Base-by-base conservation (phyloP, 2,888 invertebrate species). In the Calephelis perditalis region DNA sequence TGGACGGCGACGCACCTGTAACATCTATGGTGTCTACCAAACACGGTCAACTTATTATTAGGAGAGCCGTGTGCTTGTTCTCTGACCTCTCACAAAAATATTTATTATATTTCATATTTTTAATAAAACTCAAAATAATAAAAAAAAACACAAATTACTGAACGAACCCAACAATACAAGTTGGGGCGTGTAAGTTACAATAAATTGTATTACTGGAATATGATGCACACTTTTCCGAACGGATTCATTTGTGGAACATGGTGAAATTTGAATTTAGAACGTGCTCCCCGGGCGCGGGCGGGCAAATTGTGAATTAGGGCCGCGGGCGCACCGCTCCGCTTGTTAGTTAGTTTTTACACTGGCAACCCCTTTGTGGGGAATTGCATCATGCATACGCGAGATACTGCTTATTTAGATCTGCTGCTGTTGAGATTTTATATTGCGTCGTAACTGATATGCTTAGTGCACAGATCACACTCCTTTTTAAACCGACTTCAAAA, bases 261-360 rank as follows among this genome's bases (percentile, higher is more conserved):
- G 75, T 75, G 75, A 76, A 84, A 84, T 86, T 86, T 86, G 80
- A 86, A 86, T 86, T 85, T 59, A 59, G 59, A 59, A 55, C 55
- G 79, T 75, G 78, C 74, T 82, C 81, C 78, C 82, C 75, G 79
- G 77, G 78, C 78, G 78, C 73, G 73, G 73, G 75, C 74, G 70
- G 71, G 79, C 82, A 81, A 86, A 86, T 86, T 86, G 85, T 82
- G 85, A 83, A 86, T 85, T 85, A 86, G 84, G 75, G 71, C 71
- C 71, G 80, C 82, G 79, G 81, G 85, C 82, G 82, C 79, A 78
- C 74, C 73, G 77, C 78, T 70, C 72, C 73, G 84, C 84, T 87
- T 82, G 88, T 88, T 87, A 86, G 86, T 77, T 86, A 86, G 87
- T 87, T 87, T 86, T 87, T 86, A 81, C 82, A 57, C 62, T 66